phyloP scores from a whole-genome alignment of 2,113 vertebrate species.

The Saguinus imperator region DNA sequence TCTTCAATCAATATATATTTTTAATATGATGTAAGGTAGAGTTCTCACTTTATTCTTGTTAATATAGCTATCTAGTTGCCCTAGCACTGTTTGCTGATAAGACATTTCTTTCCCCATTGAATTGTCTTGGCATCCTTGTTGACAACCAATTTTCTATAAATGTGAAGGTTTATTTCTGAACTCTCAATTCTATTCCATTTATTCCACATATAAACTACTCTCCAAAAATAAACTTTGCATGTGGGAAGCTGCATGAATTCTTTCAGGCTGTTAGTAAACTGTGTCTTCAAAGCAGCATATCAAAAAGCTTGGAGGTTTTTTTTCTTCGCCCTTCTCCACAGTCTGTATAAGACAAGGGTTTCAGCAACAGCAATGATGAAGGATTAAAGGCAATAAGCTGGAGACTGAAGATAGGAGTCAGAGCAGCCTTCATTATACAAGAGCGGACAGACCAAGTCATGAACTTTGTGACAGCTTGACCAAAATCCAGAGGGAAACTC shows the following conservation, averaged over 20 bases:
- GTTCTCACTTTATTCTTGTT: background rate
- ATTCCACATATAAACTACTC: conserved; percentile 1
- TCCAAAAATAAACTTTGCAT: background rate
- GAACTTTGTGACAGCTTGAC: background rate
- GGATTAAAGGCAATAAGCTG: background rate
- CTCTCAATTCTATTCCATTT: conserved; percentile 29
- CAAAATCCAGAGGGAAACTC: background rate
- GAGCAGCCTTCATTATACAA: background rate
- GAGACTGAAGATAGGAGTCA: background rate
- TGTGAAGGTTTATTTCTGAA: background rate
- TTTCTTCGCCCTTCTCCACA: background rate
- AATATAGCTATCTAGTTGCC: background rate
- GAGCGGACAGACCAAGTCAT: background rate
- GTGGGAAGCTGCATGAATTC: background rate
- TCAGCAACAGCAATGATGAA: background rate
- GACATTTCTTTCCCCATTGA: background rate
- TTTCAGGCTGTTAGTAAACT: background rate
- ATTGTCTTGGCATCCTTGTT: background rate
- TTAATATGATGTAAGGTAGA: background rate
- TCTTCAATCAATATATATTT: background rate
- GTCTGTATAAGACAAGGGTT: background rate
- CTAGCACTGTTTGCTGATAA: background rate
- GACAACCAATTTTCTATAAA: conserved; percentile 37
- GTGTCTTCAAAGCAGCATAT: background rate
- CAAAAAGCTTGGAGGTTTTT: background rate